These are phyloP conservation scores for Paratrypauchen microcephalus DNA, from an alignment of 2,797 vertebrate species.

Conservation along the genomic window DNA sequence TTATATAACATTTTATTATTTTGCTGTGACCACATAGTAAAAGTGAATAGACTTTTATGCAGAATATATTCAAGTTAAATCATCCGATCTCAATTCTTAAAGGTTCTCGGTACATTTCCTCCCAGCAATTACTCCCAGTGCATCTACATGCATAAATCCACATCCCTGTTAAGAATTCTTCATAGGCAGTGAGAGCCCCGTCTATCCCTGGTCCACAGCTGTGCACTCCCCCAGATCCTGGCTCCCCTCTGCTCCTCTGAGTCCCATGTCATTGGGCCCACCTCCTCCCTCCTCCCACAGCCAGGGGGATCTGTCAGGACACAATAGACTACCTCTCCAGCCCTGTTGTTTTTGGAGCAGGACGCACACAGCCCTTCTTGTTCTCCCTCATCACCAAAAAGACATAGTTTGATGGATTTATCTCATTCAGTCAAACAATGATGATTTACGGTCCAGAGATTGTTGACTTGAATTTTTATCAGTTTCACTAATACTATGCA, in stretches of 20 bases:
- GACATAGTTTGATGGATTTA: conserved; percentile 76
- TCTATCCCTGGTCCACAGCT: conserved; percentile 77
- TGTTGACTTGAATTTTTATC: background rate
- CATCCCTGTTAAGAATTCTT: conserved; percentile 30
- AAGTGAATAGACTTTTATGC: background rate
- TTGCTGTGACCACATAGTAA: no score
- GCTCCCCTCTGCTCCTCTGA: conserved; percentile 83
- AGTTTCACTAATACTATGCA: background rate
- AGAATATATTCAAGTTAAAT: background rate
- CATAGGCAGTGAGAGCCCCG: conserved; percentile 70
- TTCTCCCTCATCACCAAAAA: conserved; percentile 82
- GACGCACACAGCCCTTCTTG: conserved; percentile 74
- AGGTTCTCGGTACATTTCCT: background rate
- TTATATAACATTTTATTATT: no score
- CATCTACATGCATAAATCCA: conserved; percentile 36
- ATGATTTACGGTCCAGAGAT: conserved; percentile 46
- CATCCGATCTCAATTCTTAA: background rate
- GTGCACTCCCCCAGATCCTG: conserved; percentile 79
- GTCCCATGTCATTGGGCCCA: conserved; percentile 76
- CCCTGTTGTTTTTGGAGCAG: conserved; percentile 90
- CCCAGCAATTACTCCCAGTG: conserved; percentile 8
- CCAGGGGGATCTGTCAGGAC: conserved; percentile 74
- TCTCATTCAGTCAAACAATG: conserved; percentile 74
- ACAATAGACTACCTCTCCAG: conserved; percentile 80
- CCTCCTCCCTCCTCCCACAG: conserved; percentile 74